Evolutionary conservation across 2,797 vertebrate species (phyloP).

Genomic region (Pseudochromis fuscus): DNA sequence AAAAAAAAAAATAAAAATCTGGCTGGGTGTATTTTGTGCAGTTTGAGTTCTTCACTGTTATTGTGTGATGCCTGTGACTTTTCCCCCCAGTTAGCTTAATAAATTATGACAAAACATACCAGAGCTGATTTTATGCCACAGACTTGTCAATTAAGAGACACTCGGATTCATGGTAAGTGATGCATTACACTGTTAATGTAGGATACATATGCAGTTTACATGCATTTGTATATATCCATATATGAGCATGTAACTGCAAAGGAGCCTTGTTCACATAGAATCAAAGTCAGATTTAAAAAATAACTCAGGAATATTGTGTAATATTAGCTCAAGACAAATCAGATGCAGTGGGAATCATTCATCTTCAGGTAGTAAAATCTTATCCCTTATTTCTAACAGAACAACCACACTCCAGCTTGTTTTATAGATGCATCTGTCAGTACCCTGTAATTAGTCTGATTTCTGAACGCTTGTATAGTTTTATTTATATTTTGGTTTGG

Average conservation of each 20-base stretch:
- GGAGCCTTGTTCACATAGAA: slow-evolving; percentile 2
- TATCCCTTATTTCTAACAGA: slow-evolving; percentile 35
- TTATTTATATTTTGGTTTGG: slow-evolving; percentile 49
- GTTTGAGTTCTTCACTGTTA: slow-evolving; percentile 40
- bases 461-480: slow-evolving; percentile 55
- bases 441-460: slow-evolving; percentile 72
- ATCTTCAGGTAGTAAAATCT: slow-evolving; percentile 60
- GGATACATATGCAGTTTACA: neutral
- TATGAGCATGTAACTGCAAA: slow-evolving; percentile 7
- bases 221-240: neutral
- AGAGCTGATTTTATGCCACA: slow-evolving; percentile 43
- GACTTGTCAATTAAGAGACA: slow-evolving; percentile 8
- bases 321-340: slow-evolving; percentile 1
- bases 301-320: slow-evolving; percentile 10
- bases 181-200: slow-evolving; percentile 9
- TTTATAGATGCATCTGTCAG: slow-evolving; percentile 40
- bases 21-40: slow-evolving; percentile 14
- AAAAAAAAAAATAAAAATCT: slow-evolving; percentile 38
- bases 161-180: slow-evolving; percentile 32
- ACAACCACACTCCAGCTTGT: slow-evolving; percentile 36
- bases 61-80: slow-evolving; percentile 51
- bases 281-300: neutral
- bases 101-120: slow-evolving; percentile 51
- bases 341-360: slow-evolving; percentile 27
- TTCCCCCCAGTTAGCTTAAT: slow-evolving; percentile 57